phyloP scores from a whole-genome alignment of 2,888 invertebrate species.

The Pseudococcus jackbeardsleyi region DNA sequence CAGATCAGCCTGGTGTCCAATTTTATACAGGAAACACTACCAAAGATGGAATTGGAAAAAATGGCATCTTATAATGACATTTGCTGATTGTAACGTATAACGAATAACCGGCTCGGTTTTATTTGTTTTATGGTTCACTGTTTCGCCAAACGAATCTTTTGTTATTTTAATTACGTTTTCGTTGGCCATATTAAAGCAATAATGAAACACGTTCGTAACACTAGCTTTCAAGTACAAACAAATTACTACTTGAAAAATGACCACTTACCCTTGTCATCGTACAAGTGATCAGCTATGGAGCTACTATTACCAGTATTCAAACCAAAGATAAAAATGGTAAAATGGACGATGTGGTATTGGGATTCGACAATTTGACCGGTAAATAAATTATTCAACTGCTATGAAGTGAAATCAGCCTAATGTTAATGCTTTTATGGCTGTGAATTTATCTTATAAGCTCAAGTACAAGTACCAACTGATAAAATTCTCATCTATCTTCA shows the following conservation, averaged over 20 bases:
- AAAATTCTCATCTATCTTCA: too few relatives aligned
- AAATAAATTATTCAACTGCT: constrained; percentile 68
- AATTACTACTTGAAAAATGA: too few relatives aligned
- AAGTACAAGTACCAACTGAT: too few relatives aligned
- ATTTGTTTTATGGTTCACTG: constrained; percentile 31
- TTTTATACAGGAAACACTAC: constrained; percentile 85
- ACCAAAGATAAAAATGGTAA: constrained; percentile 81
- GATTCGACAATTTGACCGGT: constrained; percentile 86
- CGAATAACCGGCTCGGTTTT: constrained; percentile 23
- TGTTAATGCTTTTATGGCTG: too few relatives aligned
- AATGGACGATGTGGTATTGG: constrained; percentile 83
- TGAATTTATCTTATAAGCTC: too few relatives aligned
- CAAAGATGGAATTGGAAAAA: constrained; percentile 81
- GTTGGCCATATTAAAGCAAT: background rate
- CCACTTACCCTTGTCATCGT: constrained; percentile 70
- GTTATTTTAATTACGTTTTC: constrained; percentile 29
- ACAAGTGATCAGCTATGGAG: constrained; percentile 86
- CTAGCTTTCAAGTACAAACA: background rate
- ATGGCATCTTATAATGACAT: constrained; percentile 72
- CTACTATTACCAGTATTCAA: constrained; percentile 82
- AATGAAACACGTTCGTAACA: background rate
- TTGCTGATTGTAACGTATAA: constrained; percentile 28
- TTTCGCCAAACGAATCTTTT: constrained; percentile 47
- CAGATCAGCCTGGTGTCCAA: constrained; percentile 91
- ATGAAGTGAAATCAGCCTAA: background rate